These are phyloP conservation scores for Campopleginae sp. DNA, from an alignment of 2,888 invertebrate species.

Conservation along the genomic window DNA sequence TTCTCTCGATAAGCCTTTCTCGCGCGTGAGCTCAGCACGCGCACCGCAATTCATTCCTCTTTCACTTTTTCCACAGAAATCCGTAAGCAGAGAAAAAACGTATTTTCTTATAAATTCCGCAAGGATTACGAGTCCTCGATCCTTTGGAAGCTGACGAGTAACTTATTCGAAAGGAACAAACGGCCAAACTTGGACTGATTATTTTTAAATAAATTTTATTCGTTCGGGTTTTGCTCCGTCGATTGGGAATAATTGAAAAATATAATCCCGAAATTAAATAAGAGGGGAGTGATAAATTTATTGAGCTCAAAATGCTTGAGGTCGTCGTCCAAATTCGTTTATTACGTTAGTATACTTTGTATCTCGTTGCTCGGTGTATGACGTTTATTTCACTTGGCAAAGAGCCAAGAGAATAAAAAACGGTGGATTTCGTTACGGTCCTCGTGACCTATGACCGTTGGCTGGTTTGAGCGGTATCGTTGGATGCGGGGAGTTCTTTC, in stretches of 20 bases:
- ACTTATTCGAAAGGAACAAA: neutral
- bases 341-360: neutral
- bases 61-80: slow-evolving; percentile 22
- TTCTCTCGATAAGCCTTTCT: slow-evolving; percentile 55
- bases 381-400: slow-evolving; percentile 35
- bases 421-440: slow-evolving; percentile 15
- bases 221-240: neutral
- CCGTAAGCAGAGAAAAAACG: neutral
- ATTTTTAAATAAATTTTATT: neutral
- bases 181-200: neutral
- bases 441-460: slow-evolving; percentile 64
- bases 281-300: neutral
- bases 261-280: neutral
- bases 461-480: slow-evolving; percentile 47
- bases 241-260: neutral
- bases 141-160: neutral
- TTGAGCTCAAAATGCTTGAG: neutral
- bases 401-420: neutral
- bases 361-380: neutral
- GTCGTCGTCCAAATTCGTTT: neutral
- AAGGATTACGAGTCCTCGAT: neutral
- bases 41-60: slow-evolving; percentile 54
- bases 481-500: slow-evolving; percentile 44
- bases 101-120: neutral
- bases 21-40: slow-evolving; percentile 65